phyloP scores from a whole-genome alignment of 2,113 vertebrate species.

The Cyanoderma ruficeps region DNA sequence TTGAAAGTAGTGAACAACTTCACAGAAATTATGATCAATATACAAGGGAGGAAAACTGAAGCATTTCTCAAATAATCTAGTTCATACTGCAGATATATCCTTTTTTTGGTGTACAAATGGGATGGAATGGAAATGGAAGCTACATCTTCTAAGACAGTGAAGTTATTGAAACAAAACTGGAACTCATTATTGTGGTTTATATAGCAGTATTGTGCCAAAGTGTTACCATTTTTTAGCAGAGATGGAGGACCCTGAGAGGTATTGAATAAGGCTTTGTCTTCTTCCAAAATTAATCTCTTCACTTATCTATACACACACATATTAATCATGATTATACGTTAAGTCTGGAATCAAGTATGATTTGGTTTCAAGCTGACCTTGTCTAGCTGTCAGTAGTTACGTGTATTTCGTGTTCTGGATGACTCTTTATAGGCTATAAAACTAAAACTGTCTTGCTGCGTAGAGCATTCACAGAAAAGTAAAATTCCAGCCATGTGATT shows the following conservation, averaged over 20 bases:
- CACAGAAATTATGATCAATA: not conserved
- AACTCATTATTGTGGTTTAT: not conserved
- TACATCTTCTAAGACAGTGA: not conserved
- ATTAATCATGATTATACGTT: not conserved
- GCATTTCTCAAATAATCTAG: not conserved
- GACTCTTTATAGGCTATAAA: conserved; percentile 27
- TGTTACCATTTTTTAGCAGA: not conserved
- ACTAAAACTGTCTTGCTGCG: conserved; percentile 1
- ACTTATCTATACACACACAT: not conserved
- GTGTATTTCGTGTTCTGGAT: not conserved
- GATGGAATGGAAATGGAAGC: not conserved
- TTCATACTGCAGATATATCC: not conserved
- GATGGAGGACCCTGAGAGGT: not conserved
- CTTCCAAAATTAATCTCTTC: not conserved
- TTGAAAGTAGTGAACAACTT: not conserved
- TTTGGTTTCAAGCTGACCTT: not conserved
- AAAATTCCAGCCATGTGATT: not conserved
- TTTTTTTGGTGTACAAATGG: not conserved
- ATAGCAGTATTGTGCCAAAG: not conserved
- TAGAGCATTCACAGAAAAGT: conserved; percentile 22
- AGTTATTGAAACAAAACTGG: not conserved
- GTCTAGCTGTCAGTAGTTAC: not conserved
- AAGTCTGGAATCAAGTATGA: not conserved
- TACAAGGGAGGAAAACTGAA: not conserved
- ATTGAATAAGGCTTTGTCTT: not conserved